These are phyloP conservation scores for Temnothorax longispinosus DNA, from an alignment of 1,140 invertebrate species.

Conservation along the genomic window DNA sequence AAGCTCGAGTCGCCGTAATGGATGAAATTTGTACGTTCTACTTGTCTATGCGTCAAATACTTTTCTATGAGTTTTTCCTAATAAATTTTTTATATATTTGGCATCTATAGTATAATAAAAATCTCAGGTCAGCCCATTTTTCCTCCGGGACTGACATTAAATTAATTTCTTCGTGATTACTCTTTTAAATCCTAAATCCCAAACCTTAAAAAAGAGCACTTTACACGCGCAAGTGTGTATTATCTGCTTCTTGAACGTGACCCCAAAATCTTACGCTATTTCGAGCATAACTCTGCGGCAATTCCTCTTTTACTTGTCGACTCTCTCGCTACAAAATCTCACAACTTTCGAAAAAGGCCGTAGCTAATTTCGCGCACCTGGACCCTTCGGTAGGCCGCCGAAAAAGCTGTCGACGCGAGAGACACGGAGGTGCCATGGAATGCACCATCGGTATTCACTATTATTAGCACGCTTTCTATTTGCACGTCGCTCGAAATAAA, in stretches of 20 bases:
- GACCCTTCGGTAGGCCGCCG: background rate
- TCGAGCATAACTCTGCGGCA: background rate
- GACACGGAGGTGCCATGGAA: constrained; percentile 66
- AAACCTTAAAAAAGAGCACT: background rate
- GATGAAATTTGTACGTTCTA: background rate
- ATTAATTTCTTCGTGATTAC: background rate
- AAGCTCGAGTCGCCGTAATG: background rate
- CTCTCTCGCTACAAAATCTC: background rate
- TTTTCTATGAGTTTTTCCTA: background rate
- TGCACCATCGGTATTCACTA: constrained; percentile 74
- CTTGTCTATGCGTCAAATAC: background rate
- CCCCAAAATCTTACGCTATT: background rate
- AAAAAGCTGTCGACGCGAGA: constrained; percentile 53
- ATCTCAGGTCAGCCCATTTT: background rate
- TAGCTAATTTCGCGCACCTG: constrained; percentile 15
- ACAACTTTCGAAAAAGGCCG: background rate
- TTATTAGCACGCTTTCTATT: constrained; percentile 81
- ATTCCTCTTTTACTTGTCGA: background rate
- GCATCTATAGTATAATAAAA: background rate
- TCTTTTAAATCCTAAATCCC: background rate
- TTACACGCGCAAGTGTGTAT: background rate
- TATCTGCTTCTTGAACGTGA: background rate
- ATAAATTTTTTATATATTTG: background rate
- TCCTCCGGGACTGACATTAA: background rate
- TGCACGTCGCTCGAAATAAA: constrained; percentile 63